Evolutionary conservation across 2,888 invertebrate genomes (phyloP).

Genomic region (Heliconius erato): DNA sequence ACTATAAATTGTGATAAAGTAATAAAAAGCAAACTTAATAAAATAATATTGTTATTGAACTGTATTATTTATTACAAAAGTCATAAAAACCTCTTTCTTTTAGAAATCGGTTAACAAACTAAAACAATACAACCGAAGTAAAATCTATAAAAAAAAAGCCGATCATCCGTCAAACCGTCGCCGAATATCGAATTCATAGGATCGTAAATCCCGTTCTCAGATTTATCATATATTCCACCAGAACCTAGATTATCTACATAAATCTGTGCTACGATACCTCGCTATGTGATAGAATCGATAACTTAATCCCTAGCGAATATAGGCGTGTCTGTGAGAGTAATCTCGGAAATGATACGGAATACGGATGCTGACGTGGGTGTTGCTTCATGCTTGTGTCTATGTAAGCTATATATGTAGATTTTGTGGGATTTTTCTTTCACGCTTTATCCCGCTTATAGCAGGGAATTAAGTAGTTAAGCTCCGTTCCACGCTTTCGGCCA

Average conservation of each 20-base stretch:
- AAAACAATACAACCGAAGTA: not conserved
- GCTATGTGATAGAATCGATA: constrained; percentile 49
- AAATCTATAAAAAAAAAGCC: constrained; percentile 11
- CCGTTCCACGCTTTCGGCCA: too few species aligned
- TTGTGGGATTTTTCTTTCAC: too few species aligned
- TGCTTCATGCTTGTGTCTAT: not conserved
- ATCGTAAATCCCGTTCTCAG: constrained; percentile 23
- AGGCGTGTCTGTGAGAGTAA: constrained; percentile 41
- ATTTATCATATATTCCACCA: constrained; percentile 32
- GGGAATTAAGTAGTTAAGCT: too few species aligned
- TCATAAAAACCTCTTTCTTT: too few species aligned
- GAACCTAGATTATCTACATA: constrained; percentile 47
- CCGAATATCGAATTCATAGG: constrained; percentile 26
- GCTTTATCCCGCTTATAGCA: too few species aligned
- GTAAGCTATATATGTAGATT: not conserved
- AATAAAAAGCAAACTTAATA: too few species aligned
- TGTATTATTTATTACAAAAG: too few species aligned
- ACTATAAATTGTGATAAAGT: too few species aligned
- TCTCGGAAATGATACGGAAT: constrained; percentile 48
- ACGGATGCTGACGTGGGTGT: constrained; percentile 38
- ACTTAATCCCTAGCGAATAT: constrained; percentile 45
- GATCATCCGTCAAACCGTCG: constrained; percentile 1
- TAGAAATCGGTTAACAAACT: not conserved
- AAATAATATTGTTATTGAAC: too few species aligned
- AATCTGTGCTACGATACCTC: constrained; percentile 44